Conservation (phyloP, 2,113 vertebrate genomes). For the Tragulus kanchil region DNA sequence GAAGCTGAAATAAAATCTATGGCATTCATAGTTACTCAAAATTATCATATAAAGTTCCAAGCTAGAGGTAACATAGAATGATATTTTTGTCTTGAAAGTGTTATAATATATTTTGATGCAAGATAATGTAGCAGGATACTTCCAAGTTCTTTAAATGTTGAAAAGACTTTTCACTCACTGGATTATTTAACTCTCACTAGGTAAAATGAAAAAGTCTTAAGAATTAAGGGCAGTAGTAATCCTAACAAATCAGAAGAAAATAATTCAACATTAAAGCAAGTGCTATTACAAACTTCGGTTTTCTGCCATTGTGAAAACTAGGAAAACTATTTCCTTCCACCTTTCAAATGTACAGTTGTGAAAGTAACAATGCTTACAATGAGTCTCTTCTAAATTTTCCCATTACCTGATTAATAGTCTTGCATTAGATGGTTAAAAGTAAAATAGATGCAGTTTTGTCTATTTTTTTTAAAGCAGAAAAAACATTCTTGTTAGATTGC, state of each 20-base stretch:
- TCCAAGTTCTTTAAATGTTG: background rate
- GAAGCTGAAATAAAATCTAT: slow-evolving; percentile 45
- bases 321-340: background rate
- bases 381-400: background rate
- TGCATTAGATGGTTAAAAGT: background rate
- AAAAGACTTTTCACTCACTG: slow-evolving; percentile 30
- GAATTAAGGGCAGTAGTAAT: background rate
- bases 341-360: background rate
- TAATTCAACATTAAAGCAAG: background rate
- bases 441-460: background rate
- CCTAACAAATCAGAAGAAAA: background rate
- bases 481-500: background rate
- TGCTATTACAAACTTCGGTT: background rate
- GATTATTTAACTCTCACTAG: background rate
- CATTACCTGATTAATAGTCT: background rate
- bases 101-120: slow-evolving; percentile 13
- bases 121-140: background rate
- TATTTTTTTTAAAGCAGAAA: slow-evolving; percentile 2
- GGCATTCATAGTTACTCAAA: background rate
- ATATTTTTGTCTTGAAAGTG: background rate
- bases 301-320: background rate
- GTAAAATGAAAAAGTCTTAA: slow-evolving; percentile 36
- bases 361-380: slow-evolving; percentile 36
- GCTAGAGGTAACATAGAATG: background rate
- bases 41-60: background rate